Evolutionary conservation across 2,888 invertebrate genomes (phyloP).

Genomic region (Hirtodrosophila cameraria): DNA sequence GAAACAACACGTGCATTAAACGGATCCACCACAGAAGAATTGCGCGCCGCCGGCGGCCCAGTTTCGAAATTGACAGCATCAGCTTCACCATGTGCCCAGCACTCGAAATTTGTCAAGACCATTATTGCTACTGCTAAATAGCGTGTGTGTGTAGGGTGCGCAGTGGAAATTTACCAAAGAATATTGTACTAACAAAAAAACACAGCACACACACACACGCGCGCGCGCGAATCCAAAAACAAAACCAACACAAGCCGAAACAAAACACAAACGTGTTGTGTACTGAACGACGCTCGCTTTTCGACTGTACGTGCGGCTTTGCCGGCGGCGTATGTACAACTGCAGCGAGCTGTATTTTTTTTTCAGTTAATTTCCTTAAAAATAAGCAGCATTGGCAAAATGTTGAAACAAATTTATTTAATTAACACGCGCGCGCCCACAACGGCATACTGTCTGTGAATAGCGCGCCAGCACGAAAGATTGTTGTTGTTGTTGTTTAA

Average conservation of each 20-base stretch:
- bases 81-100: slow-evolving; percentile 81
- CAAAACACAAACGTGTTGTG: slow-evolving; percentile 44
- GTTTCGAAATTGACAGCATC: slow-evolving; percentile 59
- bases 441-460: slow-evolving; percentile 16
- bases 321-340: slow-evolving; percentile 51
- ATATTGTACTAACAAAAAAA: slow-evolving; percentile 22
- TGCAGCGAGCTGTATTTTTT: slow-evolving; percentile 27
- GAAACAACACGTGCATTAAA: slow-evolving; percentile 79
- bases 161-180: slow-evolving; percentile 76
- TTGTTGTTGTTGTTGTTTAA: slow-evolving; percentile 1
- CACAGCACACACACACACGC: neutral
- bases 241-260: slow-evolving; percentile 15
- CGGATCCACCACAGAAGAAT: slow-evolving; percentile 65
- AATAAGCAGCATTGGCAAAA: slow-evolving; percentile 59
- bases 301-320: slow-evolving; percentile 49
- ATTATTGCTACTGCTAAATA: slow-evolving; percentile 52
- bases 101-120: slow-evolving; percentile 83
- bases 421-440: slow-evolving; percentile 56
- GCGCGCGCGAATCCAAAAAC: slow-evolving; percentile 15
- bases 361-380: slow-evolving; percentile 54
- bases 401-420: slow-evolving; percentile 50
- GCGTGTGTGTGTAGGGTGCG: slow-evolving; percentile 9
- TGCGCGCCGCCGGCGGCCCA: slow-evolving; percentile 46
- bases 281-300: slow-evolving; percentile 48
- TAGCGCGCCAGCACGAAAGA: slow-evolving; percentile 1